phyloP scores from a whole-genome alignment of 2,113 vertebrate species.

The Pluvianellus socialis region DNA sequence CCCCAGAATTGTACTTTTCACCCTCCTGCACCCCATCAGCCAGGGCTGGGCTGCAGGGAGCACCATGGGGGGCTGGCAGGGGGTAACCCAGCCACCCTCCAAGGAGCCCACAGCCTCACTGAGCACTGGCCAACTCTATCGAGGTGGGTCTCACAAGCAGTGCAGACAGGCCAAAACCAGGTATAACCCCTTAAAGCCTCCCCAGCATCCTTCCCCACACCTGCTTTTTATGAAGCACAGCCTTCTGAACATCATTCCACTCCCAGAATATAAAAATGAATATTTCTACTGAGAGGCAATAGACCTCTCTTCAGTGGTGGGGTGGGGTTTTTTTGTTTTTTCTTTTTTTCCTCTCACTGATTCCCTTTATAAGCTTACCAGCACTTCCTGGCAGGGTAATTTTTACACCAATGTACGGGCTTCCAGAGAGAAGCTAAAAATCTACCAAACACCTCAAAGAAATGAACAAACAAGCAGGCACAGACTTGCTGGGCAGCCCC shows the following conservation, averaged over 20 bases:
- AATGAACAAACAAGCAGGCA: not conserved
- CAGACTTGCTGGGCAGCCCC: not conserved
- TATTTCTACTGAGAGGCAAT: not conserved
- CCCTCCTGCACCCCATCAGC: not conserved
- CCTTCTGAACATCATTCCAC: not conserved
- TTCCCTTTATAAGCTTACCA: not conserved
- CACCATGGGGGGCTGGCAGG: fast-evolving
- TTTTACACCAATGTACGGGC: not conserved
- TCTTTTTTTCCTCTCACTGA: not conserved
- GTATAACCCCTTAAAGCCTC: not conserved
- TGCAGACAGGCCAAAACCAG: not conserved
- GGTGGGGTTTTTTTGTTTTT: fast-evolving
- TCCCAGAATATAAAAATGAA: not conserved
- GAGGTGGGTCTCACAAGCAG: not conserved
- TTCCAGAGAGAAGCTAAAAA: not conserved
- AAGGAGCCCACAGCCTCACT: not conserved
- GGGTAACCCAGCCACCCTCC: not conserved
- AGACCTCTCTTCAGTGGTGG: not conserved
- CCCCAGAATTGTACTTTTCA: not conserved
- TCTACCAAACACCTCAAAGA: not conserved
- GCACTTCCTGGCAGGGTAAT: not conserved
- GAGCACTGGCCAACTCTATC: not conserved
- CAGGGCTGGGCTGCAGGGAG: not conserved
- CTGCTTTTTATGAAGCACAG: not conserved
- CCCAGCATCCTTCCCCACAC: not conserved